Conservation (phyloP, 2,113 vertebrate species). For the Laterallus jamaicensis region DNA sequence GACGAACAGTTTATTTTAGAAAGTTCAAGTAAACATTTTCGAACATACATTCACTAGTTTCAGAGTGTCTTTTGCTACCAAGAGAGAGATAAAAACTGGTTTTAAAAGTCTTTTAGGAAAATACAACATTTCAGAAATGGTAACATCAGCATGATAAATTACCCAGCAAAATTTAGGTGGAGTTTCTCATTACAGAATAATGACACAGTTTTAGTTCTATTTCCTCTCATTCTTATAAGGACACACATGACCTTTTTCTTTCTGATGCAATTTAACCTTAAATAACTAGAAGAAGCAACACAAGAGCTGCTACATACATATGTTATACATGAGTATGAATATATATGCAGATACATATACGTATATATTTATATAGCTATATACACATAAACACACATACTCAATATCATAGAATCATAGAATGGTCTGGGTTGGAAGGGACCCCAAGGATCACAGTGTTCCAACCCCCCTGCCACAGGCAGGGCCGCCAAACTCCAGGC, state of each 20-base stretch:
- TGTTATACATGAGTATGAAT: background rate
- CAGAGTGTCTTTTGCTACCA: slow-evolving; percentile 70
- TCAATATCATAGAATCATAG: background rate
- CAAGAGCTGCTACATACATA: background rate
- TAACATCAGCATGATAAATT: slow-evolving; percentile 54
- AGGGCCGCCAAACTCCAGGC: no score
- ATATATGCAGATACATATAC: no score
- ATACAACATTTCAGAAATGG: slow-evolving; percentile 41
- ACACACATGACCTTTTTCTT: background rate
- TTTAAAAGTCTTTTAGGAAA: slow-evolving; percentile 34
- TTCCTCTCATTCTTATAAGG: background rate
- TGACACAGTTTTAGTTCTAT: background rate
- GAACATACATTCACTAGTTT: slow-evolving; percentile 71
- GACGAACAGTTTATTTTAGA: slow-evolving; percentile 76
- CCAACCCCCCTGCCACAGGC: no score
- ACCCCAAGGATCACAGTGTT: no score
- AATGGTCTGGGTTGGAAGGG: no score
- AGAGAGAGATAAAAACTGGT: slow-evolving; percentile 56
- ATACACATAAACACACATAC: no score
- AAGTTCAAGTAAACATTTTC: slow-evolving; percentile 78
- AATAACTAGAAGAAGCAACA: background rate
- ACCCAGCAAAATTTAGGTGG: slow-evolving; percentile 10
- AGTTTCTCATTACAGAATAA: slow-evolving; percentile 25
- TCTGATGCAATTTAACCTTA: background rate
- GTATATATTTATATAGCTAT: no score